Conservation (phyloP, 2,888 invertebrate species). For the Megalurothrips usitatus region DNA sequence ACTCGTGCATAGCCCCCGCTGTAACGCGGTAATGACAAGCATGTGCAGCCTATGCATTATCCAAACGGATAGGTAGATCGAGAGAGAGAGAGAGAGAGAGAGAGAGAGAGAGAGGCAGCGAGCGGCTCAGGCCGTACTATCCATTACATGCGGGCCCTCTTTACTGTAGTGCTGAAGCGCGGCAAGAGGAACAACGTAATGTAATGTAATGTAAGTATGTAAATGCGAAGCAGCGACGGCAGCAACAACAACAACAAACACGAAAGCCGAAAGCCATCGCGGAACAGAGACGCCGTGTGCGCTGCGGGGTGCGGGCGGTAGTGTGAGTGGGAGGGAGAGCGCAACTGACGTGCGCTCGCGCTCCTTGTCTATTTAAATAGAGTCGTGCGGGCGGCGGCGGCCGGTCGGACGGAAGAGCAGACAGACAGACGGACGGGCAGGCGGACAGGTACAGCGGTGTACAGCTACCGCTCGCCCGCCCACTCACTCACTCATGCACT, state of each 20-base stretch:
- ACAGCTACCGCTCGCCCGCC: neutral
- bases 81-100: no score
- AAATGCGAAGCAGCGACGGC: no score
- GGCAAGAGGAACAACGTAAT: no score
- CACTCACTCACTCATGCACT: neutral
- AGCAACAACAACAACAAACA: neutral
- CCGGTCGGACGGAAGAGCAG: neutral
- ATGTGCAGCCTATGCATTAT: neutral
- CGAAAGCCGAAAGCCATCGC: neutral
- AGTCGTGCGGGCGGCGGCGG: neutral
- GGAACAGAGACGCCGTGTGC: no score
- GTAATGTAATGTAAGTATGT: no score
- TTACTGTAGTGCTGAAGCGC: no score
- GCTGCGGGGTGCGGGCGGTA: neutral
- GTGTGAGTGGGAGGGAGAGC: neutral
- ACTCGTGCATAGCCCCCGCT: neutral
- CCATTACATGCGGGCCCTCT: no score
- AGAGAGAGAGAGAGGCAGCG: neutral
- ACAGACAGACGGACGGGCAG: neutral
- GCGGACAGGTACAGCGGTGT: neutral
- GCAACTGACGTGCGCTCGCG: neutral
- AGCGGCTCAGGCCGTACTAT: no score
- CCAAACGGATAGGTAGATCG: neutral
- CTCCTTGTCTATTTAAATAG: neutral
- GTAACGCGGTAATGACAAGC: slow-evolving; percentile 1